phyloP scores from a whole-genome alignment of 1,140 invertebrate species.

The Temnothorax longispinosus region DNA sequence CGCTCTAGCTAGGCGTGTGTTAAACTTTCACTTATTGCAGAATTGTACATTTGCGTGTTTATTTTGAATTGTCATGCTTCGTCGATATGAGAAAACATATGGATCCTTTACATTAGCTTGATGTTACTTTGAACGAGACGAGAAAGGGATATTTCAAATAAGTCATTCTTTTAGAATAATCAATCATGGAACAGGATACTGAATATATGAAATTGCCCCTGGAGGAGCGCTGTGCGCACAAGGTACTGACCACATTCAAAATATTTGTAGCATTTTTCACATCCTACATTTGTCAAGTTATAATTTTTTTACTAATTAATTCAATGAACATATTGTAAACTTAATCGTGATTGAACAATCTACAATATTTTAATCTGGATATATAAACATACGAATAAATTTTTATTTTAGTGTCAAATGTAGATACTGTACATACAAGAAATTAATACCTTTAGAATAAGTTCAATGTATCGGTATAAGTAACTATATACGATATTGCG shows the following conservation, averaged over 20 bases:
- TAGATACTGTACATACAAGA: no score
- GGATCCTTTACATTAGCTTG: neutral
- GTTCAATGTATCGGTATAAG: no score
- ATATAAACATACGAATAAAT: neutral
- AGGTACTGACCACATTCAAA: slow-evolving; percentile 85
- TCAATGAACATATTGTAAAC: no score
- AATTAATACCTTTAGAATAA: no score
- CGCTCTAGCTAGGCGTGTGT: no score
- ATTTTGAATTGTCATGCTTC: neutral
- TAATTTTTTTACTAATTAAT: neutral
- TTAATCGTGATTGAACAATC: neutral
- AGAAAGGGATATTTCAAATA: neutral
- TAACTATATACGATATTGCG: slow-evolving; percentile 34
- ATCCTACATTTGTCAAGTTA: slow-evolving; percentile 26
- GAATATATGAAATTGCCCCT: slow-evolving; percentile 88
- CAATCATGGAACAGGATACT: slow-evolving; percentile 93
- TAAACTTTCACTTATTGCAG: neutral
- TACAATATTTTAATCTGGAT: neutral
- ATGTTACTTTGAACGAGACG: neutral
- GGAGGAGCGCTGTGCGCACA: slow-evolving; percentile 91
- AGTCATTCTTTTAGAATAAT: slow-evolving; percentile 47
- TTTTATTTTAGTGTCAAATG: no score
- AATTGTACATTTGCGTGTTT: neutral
- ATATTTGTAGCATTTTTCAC: neutral
- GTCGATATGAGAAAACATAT: neutral